A percentile compares a stretch with the other conserved stretches of the same genome.
Conservation (phyloP, 2,888 invertebrate genomes). For the Subacronicta megacephala region DNA sequence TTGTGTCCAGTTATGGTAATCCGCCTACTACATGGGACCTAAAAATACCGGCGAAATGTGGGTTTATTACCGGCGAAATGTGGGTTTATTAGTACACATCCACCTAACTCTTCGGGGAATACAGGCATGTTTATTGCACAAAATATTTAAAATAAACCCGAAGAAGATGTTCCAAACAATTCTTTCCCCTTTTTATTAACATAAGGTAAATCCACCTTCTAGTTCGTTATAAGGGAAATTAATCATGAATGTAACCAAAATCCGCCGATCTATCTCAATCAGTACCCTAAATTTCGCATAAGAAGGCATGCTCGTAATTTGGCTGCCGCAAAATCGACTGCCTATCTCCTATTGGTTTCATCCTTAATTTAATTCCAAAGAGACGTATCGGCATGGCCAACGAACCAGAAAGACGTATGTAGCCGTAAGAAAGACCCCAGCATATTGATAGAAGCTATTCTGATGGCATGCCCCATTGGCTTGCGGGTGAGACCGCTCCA, state of each 20-base stretch:
- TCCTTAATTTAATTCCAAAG: constrained; percentile 85
- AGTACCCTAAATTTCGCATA: constrained; percentile 46
- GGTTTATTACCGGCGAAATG: too few relatives aligned
- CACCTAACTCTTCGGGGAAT: too few relatives aligned
- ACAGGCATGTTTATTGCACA: too few relatives aligned
- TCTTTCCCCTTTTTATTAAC: constrained; percentile 1
- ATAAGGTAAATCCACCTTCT: constrained; percentile 21
- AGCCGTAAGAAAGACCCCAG: constrained; percentile 71
- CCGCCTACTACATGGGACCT: too few relatives aligned
- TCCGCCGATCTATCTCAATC: constrained; percentile 50
- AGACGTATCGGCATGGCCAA: constrained; percentile 78
- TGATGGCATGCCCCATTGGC: constrained; percentile 74
- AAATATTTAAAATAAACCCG: too few relatives aligned
- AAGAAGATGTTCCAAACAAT: not conserved
- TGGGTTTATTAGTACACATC: too few relatives aligned
- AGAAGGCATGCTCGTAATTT: constrained; percentile 67
- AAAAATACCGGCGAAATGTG: too few relatives aligned
- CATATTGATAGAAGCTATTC: constrained; percentile 80
- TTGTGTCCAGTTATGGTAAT: too few relatives aligned
- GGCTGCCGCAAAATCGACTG: constrained; percentile 68
- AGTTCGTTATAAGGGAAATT: constrained; percentile 48
- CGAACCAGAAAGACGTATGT: constrained; percentile 81
- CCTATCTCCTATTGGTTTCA: constrained; percentile 78
- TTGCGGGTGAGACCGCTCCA: constrained; percentile 65
- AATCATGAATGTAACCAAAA: constrained; percentile 50